phyloP scores from a whole-genome alignment of 2,113 vertebrate species.

The Lucifuga dentata region DNA sequence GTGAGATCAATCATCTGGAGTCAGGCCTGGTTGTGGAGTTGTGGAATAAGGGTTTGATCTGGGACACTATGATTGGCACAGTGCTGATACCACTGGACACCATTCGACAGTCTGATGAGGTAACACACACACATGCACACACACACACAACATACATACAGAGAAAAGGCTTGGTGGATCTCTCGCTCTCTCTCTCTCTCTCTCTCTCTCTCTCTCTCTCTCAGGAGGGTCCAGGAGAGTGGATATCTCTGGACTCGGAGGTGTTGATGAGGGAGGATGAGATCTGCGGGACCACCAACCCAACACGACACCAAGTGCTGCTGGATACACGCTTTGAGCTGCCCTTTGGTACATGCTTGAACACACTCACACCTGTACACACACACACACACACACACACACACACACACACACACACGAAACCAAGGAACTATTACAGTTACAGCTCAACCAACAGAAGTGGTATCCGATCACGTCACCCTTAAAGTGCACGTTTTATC shows the following conservation, averaged over 20 bases:
- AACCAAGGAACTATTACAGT: no score
- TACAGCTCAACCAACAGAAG: no score
- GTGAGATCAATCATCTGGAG: conserved; percentile 95
- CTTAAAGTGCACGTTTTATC: no score
- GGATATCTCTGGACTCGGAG: conserved; percentile 92
- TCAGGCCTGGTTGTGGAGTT: conserved; percentile 95
- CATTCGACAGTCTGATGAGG: conserved; percentile 93
- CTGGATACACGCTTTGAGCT: conserved; percentile 95
- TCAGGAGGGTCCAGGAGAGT: conserved; percentile 95
- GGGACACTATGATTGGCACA: conserved; percentile 96
- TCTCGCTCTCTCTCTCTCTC: not conserved
- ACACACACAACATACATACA: conserved; percentile 1
- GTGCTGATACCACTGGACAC: conserved; percentile 91
- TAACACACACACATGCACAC: conserved; percentile 60
- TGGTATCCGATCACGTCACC: no score
- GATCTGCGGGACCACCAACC: conserved; percentile 94
- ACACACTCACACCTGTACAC: not conserved
- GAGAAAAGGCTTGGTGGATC: not conserved
- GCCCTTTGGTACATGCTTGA: conserved; percentile 88
- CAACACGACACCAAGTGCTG: conserved; percentile 93
- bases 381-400: not conserved
- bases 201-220: not conserved
- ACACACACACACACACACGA: not conserved
- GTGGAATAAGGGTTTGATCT: conserved; percentile 98
- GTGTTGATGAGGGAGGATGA: conserved; percentile 94